Conservation (phyloP, 2,113 vertebrate species). For the Colinus virginianus region DNA sequence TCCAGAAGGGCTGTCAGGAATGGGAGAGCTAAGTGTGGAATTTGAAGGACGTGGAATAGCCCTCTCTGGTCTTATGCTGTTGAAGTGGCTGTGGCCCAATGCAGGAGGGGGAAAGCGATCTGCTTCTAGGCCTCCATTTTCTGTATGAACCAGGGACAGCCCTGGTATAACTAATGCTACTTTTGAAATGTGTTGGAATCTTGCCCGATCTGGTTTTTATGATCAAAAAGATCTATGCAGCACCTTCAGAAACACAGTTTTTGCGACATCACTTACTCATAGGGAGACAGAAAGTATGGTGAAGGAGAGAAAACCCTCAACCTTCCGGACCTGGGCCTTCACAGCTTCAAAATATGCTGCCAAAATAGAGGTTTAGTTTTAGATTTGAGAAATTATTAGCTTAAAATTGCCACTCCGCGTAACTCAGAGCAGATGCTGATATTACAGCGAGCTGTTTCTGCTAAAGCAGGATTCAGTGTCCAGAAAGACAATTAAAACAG, state of each 20-base stretch:
- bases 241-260: background rate
- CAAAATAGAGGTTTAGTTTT: constrained; percentile 6
- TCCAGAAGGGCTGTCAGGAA: background rate
- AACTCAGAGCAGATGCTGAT: constrained; percentile 18
- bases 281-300: background rate
- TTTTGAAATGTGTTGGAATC: background rate
- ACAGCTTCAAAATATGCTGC: constrained; percentile 11
- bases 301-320: background rate
- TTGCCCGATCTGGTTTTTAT: background rate
- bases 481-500: background rate
- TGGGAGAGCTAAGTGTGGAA: background rate
- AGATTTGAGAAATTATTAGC: constrained; percentile 15
- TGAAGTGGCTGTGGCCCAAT: background rate
- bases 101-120: background rate
- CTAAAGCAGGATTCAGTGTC: background rate
- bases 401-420: background rate
- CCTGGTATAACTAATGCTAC: background rate
- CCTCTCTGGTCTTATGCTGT: background rate
- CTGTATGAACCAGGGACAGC: background rate
- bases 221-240: background rate
- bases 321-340: background rate
- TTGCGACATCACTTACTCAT: background rate
- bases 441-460: background rate
- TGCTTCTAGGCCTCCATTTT: background rate
- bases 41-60: background rate